Conservation (phyloP, 2,797 vertebrate genomes). For the Botia kubotai region DNA sequence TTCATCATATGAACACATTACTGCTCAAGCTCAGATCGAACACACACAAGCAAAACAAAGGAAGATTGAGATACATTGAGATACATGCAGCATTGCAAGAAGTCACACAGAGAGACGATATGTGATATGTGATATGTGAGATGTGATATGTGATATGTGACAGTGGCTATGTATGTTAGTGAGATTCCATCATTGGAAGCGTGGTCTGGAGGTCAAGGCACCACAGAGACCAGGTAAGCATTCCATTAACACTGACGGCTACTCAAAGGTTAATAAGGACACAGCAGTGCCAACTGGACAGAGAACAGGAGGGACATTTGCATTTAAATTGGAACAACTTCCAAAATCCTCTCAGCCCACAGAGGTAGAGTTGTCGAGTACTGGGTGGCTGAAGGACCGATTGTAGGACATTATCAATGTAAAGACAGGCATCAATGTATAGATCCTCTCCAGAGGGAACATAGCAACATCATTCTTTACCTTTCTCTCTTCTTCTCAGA, state of each 20-base stretch:
- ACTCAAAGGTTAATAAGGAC: conserved; percentile 54
- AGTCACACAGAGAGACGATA: not conserved
- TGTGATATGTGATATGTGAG: not conserved
- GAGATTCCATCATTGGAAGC: conserved; percentile 37
- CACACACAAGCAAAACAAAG: conserved; percentile 21
- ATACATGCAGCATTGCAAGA: conserved; percentile 45
- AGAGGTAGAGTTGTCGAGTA: conserved; percentile 23
- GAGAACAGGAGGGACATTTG: conserved; percentile 51
- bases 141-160: not conserved
- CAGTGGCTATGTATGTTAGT: conserved; percentile 25
- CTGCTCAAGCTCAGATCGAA: conserved; percentile 35
- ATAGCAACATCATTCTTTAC: not conserved
- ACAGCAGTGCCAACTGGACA: conserved; percentile 45
- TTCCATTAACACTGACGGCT: conserved; percentile 56
- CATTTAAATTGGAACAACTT: conserved; percentile 63
- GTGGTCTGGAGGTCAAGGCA: not conserved
- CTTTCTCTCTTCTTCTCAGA: not conserved
- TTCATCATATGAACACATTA: conserved; percentile 54
- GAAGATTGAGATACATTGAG: not conserved
- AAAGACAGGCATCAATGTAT: conserved; percentile 41
- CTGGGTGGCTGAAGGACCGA: conserved; percentile 30
- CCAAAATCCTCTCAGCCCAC: conserved; percentile 51
- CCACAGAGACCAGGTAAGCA: conserved; percentile 37
- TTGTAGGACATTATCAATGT: conserved; percentile 41
- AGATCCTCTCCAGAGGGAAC: conserved; percentile 24